Evolutionary conservation across 1,140 invertebrate genomes (phyloP).

Genomic region (Scaptodrosophila lebanonensis): DNA sequence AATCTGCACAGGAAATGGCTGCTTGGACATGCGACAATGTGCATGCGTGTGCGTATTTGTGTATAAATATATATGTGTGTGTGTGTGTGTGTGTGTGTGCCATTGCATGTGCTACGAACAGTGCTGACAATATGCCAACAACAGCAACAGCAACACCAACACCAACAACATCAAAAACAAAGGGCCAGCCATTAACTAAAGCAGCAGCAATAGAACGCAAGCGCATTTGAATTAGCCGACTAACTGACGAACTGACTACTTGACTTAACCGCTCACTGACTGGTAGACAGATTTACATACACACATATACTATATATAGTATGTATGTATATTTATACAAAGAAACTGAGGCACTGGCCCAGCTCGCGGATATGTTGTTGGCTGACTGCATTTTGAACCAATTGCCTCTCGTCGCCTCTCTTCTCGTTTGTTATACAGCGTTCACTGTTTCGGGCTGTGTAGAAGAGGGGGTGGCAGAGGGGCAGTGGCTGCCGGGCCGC

Average conservation of each 20-base stretch:
- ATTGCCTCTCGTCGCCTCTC: no score
- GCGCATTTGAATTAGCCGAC: slow-evolving; percentile 1
- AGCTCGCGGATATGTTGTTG: no score
- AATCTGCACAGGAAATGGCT: slow-evolving; percentile 40
- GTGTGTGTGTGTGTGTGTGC: background rate
- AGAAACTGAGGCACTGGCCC: no score
- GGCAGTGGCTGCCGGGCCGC: background rate
- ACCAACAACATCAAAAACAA: slow-evolving; percentile 33
- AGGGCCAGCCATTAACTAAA: slow-evolving; percentile 53
- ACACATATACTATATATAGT: no score
- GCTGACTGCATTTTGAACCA: no score
- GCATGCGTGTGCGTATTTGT: slow-evolving; percentile 2
- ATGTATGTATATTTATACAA: no score
- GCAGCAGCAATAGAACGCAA: background rate
- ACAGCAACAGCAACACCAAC: slow-evolving; percentile 38
- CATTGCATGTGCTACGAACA: slow-evolving; percentile 24
- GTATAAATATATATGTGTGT: background rate
- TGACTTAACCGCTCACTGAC: slow-evolving; percentile 1
- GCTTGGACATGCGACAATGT: slow-evolving; percentile 55
- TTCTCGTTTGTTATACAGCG: no score
- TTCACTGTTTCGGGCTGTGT: no score
- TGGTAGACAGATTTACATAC: no score
- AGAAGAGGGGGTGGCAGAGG: background rate
- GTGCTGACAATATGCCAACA: slow-evolving; percentile 17
- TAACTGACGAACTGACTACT: slow-evolving; percentile 16